phyloP scores from a whole-genome alignment of 2,797 vertebrate species.

The Myiothlypis chrysogaster region DNA sequence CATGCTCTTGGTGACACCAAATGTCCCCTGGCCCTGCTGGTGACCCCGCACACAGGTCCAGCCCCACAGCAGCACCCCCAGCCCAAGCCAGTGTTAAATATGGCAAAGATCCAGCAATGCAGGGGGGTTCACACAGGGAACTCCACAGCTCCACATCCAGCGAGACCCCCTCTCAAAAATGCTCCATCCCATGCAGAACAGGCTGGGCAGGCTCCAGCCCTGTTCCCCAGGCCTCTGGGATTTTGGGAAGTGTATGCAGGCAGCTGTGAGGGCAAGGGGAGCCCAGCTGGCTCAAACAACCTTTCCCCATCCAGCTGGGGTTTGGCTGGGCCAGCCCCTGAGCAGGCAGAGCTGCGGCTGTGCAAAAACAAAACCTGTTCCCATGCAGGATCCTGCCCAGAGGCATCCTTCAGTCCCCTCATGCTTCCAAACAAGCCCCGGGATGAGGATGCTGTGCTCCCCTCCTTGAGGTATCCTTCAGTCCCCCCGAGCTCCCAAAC shows the following conservation, averaged over 20 bases:
- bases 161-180: neutral
- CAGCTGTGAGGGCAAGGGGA: fast-evolving
- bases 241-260: fast-evolving
- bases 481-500: too few relatives aligned
- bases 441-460: too few relatives aligned
- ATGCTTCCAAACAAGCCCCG: too few relatives aligned
- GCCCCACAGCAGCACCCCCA: neutral
- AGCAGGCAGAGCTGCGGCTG: neutral
- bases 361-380: neutral
- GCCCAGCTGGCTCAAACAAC: neutral
- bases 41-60: fast-evolving
- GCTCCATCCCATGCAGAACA: fast-evolving
- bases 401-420: too few relatives aligned
- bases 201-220: neutral
- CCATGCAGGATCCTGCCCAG: neutral
- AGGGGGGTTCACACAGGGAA: fast-evolving
- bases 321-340: fast-evolving
- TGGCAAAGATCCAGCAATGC: neutral
- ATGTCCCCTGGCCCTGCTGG: neutral
- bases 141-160: neutral
- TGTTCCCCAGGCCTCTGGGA: neutral
- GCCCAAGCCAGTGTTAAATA: neutral
- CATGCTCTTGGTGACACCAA: neutral
- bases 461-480: too few relatives aligned
- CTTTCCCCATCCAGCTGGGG: neutral